These are phyloP conservation scores for Crotophaga sulcirostris DNA, from an alignment of 2,113 vertebrate species.

Conservation along the genomic window DNA sequence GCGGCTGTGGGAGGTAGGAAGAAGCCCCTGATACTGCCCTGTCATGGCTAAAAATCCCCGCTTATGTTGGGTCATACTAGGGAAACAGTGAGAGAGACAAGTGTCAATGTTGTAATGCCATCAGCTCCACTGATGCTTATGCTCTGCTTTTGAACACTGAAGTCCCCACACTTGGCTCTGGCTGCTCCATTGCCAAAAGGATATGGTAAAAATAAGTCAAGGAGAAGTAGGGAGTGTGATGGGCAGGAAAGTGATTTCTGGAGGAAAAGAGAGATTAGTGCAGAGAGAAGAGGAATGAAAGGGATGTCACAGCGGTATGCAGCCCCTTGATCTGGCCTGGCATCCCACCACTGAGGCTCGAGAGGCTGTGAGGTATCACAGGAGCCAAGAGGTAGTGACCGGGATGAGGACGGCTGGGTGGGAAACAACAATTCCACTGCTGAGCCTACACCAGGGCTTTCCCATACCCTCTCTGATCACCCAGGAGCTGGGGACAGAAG, in stretches of 20 bases:
- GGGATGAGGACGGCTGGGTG: neutral
- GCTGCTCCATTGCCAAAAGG: neutral
- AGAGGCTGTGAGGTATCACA: neutral
- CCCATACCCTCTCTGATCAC: neutral
- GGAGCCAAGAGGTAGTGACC: neutral
- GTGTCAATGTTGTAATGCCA: neutral
- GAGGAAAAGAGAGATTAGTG: neutral
- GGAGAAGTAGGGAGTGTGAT: neutral
- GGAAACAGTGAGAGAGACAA: neutral
- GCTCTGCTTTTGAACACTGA: neutral
- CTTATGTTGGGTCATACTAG: neutral
- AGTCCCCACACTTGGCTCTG: neutral
- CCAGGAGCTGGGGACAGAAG: neutral
- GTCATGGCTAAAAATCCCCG: neutral
- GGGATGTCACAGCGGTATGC: fast-evolving
- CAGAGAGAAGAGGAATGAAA: neutral
- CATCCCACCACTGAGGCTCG: neutral
- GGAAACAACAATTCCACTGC: neutral
- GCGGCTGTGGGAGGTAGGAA: neutral
- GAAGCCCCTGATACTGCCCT: neutral
- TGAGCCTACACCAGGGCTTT: neutral
- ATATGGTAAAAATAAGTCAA: neutral
- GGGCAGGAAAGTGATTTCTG: neutral
- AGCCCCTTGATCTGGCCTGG: neutral
- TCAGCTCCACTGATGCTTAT: neutral